Percentiles rank a stretch among this genome's conserved stretches.
Conservation (phyloP, 2,888 invertebrate genomes). For the Euproctis similis region DNA sequence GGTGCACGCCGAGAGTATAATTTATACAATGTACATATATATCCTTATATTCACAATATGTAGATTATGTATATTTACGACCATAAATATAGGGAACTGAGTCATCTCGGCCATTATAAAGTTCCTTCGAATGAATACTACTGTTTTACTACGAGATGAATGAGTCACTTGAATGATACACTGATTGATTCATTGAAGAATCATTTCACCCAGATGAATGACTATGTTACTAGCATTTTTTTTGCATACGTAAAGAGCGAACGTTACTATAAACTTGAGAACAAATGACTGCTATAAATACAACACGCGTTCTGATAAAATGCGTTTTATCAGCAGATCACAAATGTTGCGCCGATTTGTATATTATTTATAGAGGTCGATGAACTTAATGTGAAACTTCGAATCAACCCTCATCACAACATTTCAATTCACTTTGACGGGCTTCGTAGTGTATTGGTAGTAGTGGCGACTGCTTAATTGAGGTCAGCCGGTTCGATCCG, state of each 20-base stretch:
- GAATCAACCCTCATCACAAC: conserved; percentile 48
- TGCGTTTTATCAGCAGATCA: conserved; percentile 9
- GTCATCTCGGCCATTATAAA: conserved; percentile 33
- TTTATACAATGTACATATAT: conserved; percentile 19
- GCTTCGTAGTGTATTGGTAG: too few species aligned
- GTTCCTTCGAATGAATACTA: conserved; percentile 22
- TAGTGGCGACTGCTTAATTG: too few species aligned
- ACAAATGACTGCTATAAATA: too few species aligned
- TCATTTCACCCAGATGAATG: too few species aligned
- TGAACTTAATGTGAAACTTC: conserved; percentile 49
- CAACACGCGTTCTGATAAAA: too few species aligned
- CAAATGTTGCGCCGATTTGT: conserved; percentile 38
- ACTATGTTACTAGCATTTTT: conserved; percentile 22
- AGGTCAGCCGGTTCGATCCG: too few species aligned
- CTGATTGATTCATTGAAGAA: too few species aligned
- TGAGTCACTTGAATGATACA: conserved; percentile 47
- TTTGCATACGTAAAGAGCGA: conserved; percentile 1
- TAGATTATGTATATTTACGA: conserved; percentile 12
- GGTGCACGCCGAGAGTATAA: conserved; percentile 30
- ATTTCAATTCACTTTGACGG: conserved; percentile 41
- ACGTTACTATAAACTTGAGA: neutral
- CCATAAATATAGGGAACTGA: conserved; percentile 30
- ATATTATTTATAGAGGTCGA: conserved; percentile 61
- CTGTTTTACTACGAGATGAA: conserved; percentile 28
- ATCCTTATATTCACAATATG: too few species aligned